phyloP scores from a whole-genome alignment of 1,140 invertebrate genomes.

The Colletes latitarsis region DNA sequence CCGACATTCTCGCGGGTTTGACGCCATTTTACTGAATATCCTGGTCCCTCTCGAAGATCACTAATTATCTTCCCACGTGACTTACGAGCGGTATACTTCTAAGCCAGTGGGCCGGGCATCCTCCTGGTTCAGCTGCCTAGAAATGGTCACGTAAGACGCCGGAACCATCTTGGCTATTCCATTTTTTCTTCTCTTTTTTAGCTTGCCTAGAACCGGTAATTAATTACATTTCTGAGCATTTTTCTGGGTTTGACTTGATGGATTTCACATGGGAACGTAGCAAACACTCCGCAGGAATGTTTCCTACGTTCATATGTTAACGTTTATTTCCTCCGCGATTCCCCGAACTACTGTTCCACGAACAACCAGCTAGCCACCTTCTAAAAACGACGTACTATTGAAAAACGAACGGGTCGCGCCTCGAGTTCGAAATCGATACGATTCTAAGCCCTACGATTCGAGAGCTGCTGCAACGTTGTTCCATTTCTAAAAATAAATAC shows the following conservation, averaged over 20 bases:
- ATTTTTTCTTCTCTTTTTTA: conserved; percentile 20
- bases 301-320: neutral
- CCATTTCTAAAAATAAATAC: neutral
- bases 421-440: neutral
- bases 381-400: no score
- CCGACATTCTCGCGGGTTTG: neutral
- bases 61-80: conserved; percentile 46
- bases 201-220: conserved; percentile 24
- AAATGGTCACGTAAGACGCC: conserved; percentile 47
- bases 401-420: no score
- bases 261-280: neutral
- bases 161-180: conserved; percentile 52
- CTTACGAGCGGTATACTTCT: conserved; percentile 32
- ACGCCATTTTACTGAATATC: conserved; percentile 33
- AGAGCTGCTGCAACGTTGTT: neutral
- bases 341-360: neutral
- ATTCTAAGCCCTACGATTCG: neutral
- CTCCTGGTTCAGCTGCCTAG: conserved; percentile 35
- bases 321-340: neutral
- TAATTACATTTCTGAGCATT: conserved; percentile 37
- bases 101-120: conserved; percentile 41
- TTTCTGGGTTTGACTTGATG: conserved; percentile 20
- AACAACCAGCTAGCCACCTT: no score
- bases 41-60: neutral
- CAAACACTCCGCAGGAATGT: neutral